These are phyloP conservation scores for Calameuta pallipes DNA, from an alignment of 2,888 invertebrate genomes.

Conservation along the genomic window DNA sequence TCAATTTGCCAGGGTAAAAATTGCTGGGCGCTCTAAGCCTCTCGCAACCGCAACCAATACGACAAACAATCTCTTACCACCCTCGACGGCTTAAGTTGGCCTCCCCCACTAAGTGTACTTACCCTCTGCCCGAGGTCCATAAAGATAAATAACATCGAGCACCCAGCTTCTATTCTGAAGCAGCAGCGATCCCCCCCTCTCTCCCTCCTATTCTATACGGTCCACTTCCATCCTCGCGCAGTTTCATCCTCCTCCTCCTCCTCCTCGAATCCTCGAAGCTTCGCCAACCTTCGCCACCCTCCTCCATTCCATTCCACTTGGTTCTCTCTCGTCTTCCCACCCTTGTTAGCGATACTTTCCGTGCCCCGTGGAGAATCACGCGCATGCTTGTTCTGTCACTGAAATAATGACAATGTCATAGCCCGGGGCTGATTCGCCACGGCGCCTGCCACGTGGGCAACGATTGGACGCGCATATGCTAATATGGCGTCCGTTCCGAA, in stretches of 20 bases:
- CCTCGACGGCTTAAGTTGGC: conserved; percentile 56
- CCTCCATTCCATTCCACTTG: conserved; percentile 23
- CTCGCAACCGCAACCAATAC: conserved; percentile 58
- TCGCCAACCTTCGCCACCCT: neutral
- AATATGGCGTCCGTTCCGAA: conserved; percentile 65
- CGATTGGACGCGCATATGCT: conserved; percentile 66
- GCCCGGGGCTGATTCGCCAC: conserved; percentile 57
- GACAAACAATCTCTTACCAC: conserved; percentile 64
- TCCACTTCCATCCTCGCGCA: conserved; percentile 7
- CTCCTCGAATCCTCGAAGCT: conserved; percentile 2
- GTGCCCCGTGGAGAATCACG: conserved; percentile 57
- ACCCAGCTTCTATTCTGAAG: conserved; percentile 2
- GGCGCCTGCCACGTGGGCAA: conserved; percentile 62
- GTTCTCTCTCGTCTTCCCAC: conserved; percentile 49
- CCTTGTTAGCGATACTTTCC: conserved; percentile 61
- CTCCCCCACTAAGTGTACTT: conserved; percentile 61
- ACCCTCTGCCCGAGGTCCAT: conserved; percentile 66
- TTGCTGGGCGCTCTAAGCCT: conserved; percentile 37
- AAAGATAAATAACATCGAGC: conserved; percentile 64
- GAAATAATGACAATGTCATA: conserved; percentile 66
- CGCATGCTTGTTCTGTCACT: conserved; percentile 63
- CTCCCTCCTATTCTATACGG: neutral
- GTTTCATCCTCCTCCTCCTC: neutral
- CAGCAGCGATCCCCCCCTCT: neutral
- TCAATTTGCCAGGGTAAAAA: conserved; percentile 14